Evolutionary conservation across 2,888 invertebrate genomes (phyloP), one percentile per base, ranked within the genome.

Genomic region (Rhorus exstirpatorius): DNA sequence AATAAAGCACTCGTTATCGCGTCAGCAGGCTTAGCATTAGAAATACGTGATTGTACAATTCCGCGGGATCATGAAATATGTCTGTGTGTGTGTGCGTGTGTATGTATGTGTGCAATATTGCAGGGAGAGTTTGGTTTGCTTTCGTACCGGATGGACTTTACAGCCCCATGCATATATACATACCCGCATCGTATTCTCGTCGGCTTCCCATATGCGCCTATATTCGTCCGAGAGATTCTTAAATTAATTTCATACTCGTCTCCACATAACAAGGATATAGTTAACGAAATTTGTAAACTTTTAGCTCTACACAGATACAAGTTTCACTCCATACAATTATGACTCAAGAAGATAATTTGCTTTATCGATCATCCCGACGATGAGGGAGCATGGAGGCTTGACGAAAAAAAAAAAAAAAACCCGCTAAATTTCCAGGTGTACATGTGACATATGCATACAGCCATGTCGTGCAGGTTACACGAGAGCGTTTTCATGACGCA

Each of bases 1-100:
- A 74, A 74, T 63, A 35, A 70, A 80, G 55, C 38, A 44, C 65
- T 80, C 70, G 70, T 80, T 80, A 80, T 61, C 68, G 31, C 68
- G 68, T 80, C 80, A 63, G 61, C 75, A 55, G 38, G 53, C 24
- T 70, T 44, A 17, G 19, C 35, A 24, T 19, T 63, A 44, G 41
- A 38, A 44, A 63, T 53, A 63, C 63, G 68, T 75, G 70, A 63
- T 55, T 19, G 53, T 14, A 49, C 55, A 17, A 75, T 75, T 75
- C 26, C 53, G 19, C 46, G 46, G 41, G 31, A 19, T 35, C 3
- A 21, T 38, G 14, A 35, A 61, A 61, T 26, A 38, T 44, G 26
- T 53, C 19, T 6, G 12, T 7, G 31, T 44, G 8, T 31, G 31
- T 31, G 26, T 31, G 19, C n/a, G 44, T 44, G 8, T 31, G 31